Evolutionary conservation across 2,113 vertebrate genomes (phyloP), one percentile per base, ranked within the genome.

Genomic region (Halichoeres trimaculatus): DNA sequence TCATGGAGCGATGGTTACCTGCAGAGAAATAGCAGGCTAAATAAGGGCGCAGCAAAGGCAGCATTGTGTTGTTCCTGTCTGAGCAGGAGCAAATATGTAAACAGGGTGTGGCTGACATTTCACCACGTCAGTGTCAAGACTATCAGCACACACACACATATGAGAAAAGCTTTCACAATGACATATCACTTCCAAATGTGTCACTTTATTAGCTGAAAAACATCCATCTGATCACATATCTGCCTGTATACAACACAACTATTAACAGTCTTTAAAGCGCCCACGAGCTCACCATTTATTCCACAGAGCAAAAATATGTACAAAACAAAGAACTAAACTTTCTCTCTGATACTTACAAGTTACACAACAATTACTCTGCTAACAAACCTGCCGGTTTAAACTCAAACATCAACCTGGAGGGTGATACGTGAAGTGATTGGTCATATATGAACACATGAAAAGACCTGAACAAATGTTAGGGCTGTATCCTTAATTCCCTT

Each of bases 11-110:
- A 78, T 54, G 24, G 54, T 75, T 12, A 59, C 55, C 67, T 54
- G 34, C 19, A 24, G 23, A 24, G 14, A 70, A 58, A 43, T 56
- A 17, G 23, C 30, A 73, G 64, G 1, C 60, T 57, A 63, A 63
- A 60, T 14, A 66, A 58, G 74, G 78, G 86, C 40, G 79, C 64
- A 85, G 75, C 58, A 68, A 77, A 71, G 70, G 74, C 75, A 20
- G 75, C 55, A 53, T 69, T 47, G 56, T 74, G 47, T 76, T 69
- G 65, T 83, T 89, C 91, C 64, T 87, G 84, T 87, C 71, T 81
- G 86, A 90, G 74, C 91, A 93, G 84, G 89, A 85, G 54, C 76
- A 91, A 91, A 85, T 92, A 90, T 91, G 89, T 88, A 81, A 91
- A 90, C 78, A 83, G 61, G 87, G 84, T 64, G 89, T 65, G 81